Conservation (phyloP, 2,113 vertebrate species). For the Dipodomys merriami region DNA sequence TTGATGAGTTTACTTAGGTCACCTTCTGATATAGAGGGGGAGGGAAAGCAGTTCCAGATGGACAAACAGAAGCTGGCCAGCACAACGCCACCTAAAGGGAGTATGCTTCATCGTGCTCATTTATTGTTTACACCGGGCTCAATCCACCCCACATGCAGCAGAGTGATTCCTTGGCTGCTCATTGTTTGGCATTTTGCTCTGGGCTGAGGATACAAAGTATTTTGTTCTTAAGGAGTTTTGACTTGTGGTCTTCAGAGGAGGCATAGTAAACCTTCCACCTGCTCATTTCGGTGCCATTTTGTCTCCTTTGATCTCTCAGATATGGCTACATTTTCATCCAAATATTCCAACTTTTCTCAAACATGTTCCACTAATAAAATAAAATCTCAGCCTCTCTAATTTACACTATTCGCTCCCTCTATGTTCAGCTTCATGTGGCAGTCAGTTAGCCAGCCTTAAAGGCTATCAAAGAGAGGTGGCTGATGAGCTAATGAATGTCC, state of each 20-base stretch:
- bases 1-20: background rate
- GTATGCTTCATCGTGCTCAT: background rate
- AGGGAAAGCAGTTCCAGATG: background rate
- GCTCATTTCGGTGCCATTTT: background rate
- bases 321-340: background rate
- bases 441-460: background rate
- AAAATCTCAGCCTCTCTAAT: background rate
- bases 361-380: background rate
- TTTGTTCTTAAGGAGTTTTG: background rate
- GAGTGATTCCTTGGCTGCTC: background rate
- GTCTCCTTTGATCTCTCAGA: background rate
- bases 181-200: background rate
- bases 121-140: background rate
- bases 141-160: background rate
- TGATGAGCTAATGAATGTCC: constrained; percentile 19
- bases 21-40: background rate
- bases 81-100: background rate
- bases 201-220: background rate
- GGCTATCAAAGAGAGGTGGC: background rate
- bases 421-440: background rate
- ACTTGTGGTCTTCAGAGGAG: background rate
- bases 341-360: background rate
- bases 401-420: background rate
- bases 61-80: background rate
- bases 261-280: background rate